These are phyloP conservation scores for Nudaria mundana DNA, from an alignment of 2,888 invertebrate genomes.

Conservation along the genomic window DNA sequence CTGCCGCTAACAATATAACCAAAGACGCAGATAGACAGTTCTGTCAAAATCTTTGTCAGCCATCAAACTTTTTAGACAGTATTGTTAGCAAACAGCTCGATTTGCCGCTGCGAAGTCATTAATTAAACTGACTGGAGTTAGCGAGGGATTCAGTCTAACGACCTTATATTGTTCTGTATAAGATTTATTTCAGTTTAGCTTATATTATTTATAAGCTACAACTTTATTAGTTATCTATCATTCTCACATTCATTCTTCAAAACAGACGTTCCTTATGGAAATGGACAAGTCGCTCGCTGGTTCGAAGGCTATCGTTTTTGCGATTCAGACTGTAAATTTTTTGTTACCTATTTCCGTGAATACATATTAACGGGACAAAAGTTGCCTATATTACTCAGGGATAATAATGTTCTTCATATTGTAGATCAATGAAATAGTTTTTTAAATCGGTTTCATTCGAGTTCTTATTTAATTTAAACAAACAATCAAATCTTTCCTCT, in stretches of 20 bases:
- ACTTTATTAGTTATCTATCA: background rate
- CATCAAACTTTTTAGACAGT: constrained; percentile 56
- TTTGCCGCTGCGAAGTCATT: constrained; percentile 69
- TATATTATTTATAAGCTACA: background rate
- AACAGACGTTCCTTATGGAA: too few relatives aligned
- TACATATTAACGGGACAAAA: too few relatives aligned
- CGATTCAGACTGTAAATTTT: too few relatives aligned
- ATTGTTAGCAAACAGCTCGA: constrained; percentile 65
- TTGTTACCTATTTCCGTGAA: too few relatives aligned
- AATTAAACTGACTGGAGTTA: constrained; percentile 56
- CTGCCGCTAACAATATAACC: constrained; percentile 27
- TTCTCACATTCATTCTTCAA: background rate
- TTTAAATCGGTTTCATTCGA: too few relatives aligned
- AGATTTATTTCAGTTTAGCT: constrained; percentile 7
- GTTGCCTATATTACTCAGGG: too few relatives aligned
- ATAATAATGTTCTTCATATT: too few relatives aligned
- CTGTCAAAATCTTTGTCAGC: constrained; percentile 45
- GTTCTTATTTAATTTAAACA: too few relatives aligned
- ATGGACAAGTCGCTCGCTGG: too few relatives aligned
- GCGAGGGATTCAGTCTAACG: constrained; percentile 6
- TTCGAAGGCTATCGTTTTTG: too few relatives aligned
- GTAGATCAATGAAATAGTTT: too few relatives aligned
- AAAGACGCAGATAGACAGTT: constrained; percentile 29
- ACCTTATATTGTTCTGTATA: constrained; percentile 13
- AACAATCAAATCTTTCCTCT: too few relatives aligned